Evolutionary conservation across 2,113 vertebrate genomes (phyloP).

Genomic region (Podiceps cristatus): DNA sequence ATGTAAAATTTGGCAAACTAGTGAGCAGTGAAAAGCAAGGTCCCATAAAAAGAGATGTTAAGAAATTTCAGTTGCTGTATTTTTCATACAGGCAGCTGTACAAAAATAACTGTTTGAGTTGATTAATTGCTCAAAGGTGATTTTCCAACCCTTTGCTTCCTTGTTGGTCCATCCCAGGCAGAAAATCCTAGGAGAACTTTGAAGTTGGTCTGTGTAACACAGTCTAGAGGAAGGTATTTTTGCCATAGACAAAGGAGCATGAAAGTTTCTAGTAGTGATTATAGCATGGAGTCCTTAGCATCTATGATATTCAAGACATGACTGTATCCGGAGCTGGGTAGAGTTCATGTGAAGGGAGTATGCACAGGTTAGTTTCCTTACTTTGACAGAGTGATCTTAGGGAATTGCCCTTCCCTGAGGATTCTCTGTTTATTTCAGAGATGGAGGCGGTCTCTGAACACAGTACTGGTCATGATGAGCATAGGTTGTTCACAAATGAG

Average conservation of each 20-base stretch:
- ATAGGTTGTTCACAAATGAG: not conserved
- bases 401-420: not conserved
- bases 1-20: not conserved
- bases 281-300: not conserved
- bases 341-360: accelerated
- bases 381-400: not conserved
- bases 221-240: not conserved
- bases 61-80: not conserved
- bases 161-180: not conserved
- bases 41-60: not conserved
- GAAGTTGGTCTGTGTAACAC: not conserved
- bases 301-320: not conserved
- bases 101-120: not conserved
- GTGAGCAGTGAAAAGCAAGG: not conserved
- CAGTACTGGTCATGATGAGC: not conserved
- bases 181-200: not conserved
- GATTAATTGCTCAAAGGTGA: not conserved
- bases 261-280: not conserved
- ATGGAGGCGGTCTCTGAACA: not conserved
- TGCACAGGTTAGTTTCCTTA: not conserved
- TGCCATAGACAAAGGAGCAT: accelerated
- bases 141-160: not conserved
- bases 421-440: not conserved
- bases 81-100: not conserved
- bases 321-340: not conserved